Percentiles rank a stretch among this genome's conserved stretches.
Conservation (phyloP, 2,888 invertebrate genomes). For the Plebejus anna region DNA sequence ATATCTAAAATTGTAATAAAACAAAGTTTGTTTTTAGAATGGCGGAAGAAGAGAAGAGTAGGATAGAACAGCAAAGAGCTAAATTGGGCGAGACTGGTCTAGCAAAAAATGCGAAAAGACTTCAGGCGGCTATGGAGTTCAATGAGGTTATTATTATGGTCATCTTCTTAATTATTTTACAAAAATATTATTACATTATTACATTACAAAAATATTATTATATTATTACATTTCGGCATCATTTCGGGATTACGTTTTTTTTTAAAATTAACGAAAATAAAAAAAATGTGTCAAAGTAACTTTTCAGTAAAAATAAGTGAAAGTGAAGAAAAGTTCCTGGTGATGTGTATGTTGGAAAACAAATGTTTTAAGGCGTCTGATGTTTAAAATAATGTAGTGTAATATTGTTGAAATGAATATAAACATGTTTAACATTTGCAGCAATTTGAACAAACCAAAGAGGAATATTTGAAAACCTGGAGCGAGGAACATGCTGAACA, state of each 20-base stretch:
- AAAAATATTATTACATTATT: no score
- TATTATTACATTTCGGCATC: neutral
- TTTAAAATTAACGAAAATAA: no score
- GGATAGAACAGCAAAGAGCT: conserved; percentile 83
- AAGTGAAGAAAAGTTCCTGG: neutral
- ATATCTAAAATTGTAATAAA: neutral
- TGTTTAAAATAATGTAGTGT: neutral
- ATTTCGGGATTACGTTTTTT: neutral
- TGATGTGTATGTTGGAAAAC: neutral
- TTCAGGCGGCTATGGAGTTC: conserved; percentile 84
- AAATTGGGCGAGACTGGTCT: conserved; percentile 85
- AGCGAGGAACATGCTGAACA: neutral
- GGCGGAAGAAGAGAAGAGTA: conserved; percentile 85
- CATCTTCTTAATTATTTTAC: neutral
- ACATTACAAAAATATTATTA: no score
- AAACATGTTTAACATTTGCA: neutral
- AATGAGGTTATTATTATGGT: conserved; percentile 81
- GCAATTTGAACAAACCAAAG: neutral
- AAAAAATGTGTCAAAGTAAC: no score
- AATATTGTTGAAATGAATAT: neutral
- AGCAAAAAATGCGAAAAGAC: conserved; percentile 76
- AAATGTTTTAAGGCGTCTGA: neutral
- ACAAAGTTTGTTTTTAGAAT: conserved; percentile 65
- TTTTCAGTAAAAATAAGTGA: neutral
- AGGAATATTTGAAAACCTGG: neutral